Evolutionary conservation across 37 sponge, comb jelly and placozoan species (phyloP).

Genomic region (Agelas oroides): DNA sequence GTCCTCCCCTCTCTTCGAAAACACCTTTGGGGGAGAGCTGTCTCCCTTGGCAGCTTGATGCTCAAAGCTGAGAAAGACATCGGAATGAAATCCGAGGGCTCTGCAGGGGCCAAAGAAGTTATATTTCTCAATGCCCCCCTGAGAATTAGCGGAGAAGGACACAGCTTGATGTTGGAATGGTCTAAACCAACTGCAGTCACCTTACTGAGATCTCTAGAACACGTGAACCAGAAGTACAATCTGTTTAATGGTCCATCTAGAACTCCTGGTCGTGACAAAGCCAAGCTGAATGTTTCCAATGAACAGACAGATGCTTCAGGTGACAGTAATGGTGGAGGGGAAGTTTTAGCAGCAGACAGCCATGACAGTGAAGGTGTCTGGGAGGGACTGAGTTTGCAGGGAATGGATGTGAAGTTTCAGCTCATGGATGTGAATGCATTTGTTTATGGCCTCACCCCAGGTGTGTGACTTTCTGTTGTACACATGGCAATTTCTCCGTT

Average conservation of each 20-base stretch:
- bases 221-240: constrained; percentile 23
- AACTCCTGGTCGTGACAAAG: neutral
- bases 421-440: constrained; percentile 47
- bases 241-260: constrained; percentile 6
- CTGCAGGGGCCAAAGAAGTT: constrained; percentile 12
- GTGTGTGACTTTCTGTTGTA: neutral
- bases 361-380: neutral
- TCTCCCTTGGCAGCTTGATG: constrained; percentile 63
- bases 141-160: constrained; percentile 41
- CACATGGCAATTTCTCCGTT: too few relatives aligned
- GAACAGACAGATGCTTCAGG: neutral
- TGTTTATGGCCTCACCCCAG: constrained; percentile 49
- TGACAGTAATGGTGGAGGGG: neutral
- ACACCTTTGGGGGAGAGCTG: constrained; percentile 76
- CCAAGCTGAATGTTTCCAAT: neutral
- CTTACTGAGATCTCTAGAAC: constrained; percentile 10
- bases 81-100: neutral
- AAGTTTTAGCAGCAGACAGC: neutral
- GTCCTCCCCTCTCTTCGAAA: constrained; percentile 65
- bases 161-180: constrained; percentile 55
- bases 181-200: constrained; percentile 28
- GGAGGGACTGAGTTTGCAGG: neutral
- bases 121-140: constrained; percentile 39
- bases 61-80: constrained; percentile 26
- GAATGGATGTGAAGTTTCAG: constrained; percentile 6